Evolutionary conservation across 1,140 invertebrate species (phyloP).

Genomic region (Whitmania pigra): DNA sequence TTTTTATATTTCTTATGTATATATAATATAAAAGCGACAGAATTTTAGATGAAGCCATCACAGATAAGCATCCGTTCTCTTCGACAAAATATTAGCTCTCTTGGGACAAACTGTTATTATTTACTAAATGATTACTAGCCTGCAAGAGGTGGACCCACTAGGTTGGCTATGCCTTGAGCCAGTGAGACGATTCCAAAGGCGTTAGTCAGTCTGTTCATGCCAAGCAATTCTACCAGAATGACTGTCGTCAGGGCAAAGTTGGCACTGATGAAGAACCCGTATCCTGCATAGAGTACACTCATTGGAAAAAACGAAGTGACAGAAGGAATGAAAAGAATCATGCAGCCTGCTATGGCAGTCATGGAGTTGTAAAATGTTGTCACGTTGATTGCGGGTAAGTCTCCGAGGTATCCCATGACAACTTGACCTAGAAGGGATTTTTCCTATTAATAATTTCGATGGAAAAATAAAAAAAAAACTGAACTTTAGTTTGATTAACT

Average conservation of each 20-base stretch:
- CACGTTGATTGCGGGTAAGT: slow-evolving; percentile 47
- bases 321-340: slow-evolving; percentile 20
- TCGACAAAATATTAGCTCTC: neutral
- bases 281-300: slow-evolving; percentile 29
- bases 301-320: slow-evolving; percentile 29
- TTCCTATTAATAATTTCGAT: no score
- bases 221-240: slow-evolving; percentile 37
- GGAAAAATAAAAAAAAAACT: neutral
- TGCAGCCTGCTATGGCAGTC: slow-evolving; percentile 15
- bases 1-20: neutral
- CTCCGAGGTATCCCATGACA: slow-evolving; percentile 70
- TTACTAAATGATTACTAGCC: slow-evolving; percentile 30
- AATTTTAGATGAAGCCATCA: neutral
- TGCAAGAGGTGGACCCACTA: slow-evolving; percentile 38
- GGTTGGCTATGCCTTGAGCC: slow-evolving; percentile 38
- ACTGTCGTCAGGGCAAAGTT: slow-evolving; percentile 39
- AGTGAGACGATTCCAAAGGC: slow-evolving; percentile 40
- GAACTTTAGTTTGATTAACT: neutral
- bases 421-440: slow-evolving; percentile 48
- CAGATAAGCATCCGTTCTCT: no score
- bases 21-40: neutral
- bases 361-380: slow-evolving; percentile 31
- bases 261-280: slow-evolving; percentile 39
- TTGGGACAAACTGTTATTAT: neutral
- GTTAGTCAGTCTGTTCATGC: slow-evolving; percentile 38